Percentiles rank a stretch among this genome's conserved stretches.
phyloP scores from a whole-genome alignment of 2,797 vertebrate genomes.

The Pelochelys cantorii region DNA sequence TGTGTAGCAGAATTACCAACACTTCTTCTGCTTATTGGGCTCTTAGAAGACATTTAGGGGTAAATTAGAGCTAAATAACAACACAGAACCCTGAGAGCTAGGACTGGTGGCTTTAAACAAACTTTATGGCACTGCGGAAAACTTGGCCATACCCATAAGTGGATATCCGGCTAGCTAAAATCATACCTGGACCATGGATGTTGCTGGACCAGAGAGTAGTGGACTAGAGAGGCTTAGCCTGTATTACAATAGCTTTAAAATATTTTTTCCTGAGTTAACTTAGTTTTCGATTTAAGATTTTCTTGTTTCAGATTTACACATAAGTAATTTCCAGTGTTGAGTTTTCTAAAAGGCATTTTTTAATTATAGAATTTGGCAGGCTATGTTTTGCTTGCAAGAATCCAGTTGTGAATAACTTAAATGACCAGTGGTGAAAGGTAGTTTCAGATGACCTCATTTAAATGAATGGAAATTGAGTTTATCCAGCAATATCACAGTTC shows the following conservation, averaged over 20 bases:
- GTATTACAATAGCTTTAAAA: neutral
- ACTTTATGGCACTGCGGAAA: too few species aligned
- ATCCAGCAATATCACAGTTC: neutral
- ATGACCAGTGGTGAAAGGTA: neutral
- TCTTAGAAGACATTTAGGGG: too few species aligned
- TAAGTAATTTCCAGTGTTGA: neutral
- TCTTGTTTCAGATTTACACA: neutral
- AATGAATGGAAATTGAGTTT: neutral
- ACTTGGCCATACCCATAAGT: too few species aligned
- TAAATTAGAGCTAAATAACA: too few species aligned
- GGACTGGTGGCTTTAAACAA: too few species aligned
- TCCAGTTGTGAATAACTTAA: neutral
- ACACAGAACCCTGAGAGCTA: too few species aligned
- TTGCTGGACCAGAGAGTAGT: too few species aligned
- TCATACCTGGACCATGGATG: too few species aligned
- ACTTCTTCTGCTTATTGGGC: too few species aligned
- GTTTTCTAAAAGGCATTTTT: rapidly evolving
- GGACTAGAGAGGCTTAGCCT: too few species aligned
- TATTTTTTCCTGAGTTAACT: neutral
- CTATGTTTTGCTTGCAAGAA: neutral
- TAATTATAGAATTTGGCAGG: neutral
- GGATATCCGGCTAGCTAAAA: too few species aligned
- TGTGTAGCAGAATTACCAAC: too few species aligned
- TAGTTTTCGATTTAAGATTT: neutral
- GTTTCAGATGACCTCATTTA: rapidly evolving